phyloP scores from a whole-genome alignment of 2,113 vertebrate species.

The Rhabdomys dilectus region DNA sequence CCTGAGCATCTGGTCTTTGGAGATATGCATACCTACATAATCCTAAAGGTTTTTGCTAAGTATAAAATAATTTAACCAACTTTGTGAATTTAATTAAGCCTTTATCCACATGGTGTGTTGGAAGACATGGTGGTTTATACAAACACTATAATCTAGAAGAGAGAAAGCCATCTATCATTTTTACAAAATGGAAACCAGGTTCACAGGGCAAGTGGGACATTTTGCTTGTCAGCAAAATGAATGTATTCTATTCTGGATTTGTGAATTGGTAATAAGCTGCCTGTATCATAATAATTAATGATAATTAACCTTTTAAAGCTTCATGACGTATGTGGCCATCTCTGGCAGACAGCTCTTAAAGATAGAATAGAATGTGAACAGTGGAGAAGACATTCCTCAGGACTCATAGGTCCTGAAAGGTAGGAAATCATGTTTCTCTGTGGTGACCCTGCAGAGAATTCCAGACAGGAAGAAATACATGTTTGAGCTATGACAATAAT shows the following conservation, averaged over 20 bases:
- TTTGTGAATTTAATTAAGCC: slow-evolving; percentile 74
- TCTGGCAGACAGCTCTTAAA: slow-evolving; percentile 66
- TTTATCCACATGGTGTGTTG: slow-evolving; percentile 57
- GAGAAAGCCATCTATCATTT: slow-evolving; percentile 68
- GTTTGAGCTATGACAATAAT: too few relatives aligned
- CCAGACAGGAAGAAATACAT: not conserved
- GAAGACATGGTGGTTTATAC: slow-evolving; percentile 57
- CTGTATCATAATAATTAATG: slow-evolving; percentile 83
- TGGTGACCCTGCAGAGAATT: slow-evolving; percentile 35
- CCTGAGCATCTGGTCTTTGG: not conserved
- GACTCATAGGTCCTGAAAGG: slow-evolving; percentile 29
- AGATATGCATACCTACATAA: not conserved
- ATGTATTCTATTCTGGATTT: slow-evolving; percentile 86
- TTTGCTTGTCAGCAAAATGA: slow-evolving; percentile 84
- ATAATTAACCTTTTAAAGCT: slow-evolving; percentile 85
- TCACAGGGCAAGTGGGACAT: slow-evolving; percentile 76
- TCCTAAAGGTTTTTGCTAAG: slow-evolving; percentile 55
- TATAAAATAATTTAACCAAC: slow-evolving; percentile 62
- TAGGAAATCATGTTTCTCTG: slow-evolving; percentile 55
- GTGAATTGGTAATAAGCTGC: slow-evolving; percentile 82
- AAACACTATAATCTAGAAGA: slow-evolving; percentile 28
- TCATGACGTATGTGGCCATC: slow-evolving; percentile 75
- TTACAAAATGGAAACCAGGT: slow-evolving; percentile 63
- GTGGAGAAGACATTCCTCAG: slow-evolving; percentile 51
- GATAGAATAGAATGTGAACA: slow-evolving; percentile 66